Base-by-base conservation (phyloP, 2,797 vertebrate species). In the Crax fasciolata region DNA sequence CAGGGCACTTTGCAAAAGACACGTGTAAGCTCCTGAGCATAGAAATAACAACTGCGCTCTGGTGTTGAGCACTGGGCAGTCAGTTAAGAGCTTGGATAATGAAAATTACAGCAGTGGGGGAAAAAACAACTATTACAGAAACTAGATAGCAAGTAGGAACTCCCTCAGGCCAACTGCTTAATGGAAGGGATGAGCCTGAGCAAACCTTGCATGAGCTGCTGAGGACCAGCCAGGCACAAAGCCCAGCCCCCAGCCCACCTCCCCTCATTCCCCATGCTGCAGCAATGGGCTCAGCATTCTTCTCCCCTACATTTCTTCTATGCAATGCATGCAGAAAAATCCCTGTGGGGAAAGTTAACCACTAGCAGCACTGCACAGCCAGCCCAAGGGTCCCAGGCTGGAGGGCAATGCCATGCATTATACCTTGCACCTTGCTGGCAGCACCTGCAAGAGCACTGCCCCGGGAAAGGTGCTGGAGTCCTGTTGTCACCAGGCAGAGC, bases 1-100 rank as follows among this genome's bases (percentile, higher is more conserved):
- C 0, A 0, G 23, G 67, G 44, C 23, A 9, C 38, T 57, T 52
- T 2, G 59, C 0, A 0, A 32, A 52, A 48, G 59, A 8, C 24
- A 7, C 38, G 15, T 13, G 23, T 27, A 58, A 79, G 44, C 51
- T 79, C 51, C 35, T 10, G 30, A 21, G 43, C 18, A 3, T 2
- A 23, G 59, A 71, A 63, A 18, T 43, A 58, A 54, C 73, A 32
- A 18, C 32, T 5, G 49, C 63, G 49, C 71, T 30, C 32, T 8
- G 32, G 25, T 16, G 59, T 15, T 44, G 5, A 27, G 71, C 49
- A 25, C 41, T 10, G 52, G 66, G 79, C n/a, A 27, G 6, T 20
- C n/a, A 15, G 10, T 15, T 9, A n/a, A 38, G 27, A 77, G 32
- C 27, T 27, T 4, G 8, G 39, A 54, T 52, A 58, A 52, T n/a